Base-by-base conservation (phyloP, 1,140 invertebrate genomes). In the Anastrepha ludens region DNA sequence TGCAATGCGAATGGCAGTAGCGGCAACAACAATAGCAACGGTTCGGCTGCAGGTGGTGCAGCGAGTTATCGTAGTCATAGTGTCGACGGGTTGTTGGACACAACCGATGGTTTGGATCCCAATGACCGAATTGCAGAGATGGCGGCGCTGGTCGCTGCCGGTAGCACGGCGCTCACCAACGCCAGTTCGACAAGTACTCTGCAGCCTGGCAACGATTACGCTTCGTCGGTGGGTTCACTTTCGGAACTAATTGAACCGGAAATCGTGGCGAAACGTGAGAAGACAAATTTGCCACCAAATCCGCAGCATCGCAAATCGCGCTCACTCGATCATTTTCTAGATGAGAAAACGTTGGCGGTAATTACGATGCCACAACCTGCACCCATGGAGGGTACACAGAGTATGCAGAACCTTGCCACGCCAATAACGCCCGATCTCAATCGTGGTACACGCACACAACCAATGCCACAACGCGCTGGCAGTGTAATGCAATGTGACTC, bases 251-350 rank as follows among this genome's bases (percentile, higher is more conserved):
- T 15, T 39, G 81, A 85, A 8, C 15, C 65, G 50, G 39, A 62
- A 86, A 62, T 62, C 29, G 92, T 93, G 44, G 89, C 88, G 39
- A 88, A 89, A 15, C 90, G 92, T 4, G 92, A 93, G 5, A 89
- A 85, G 13, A 41, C 87, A 13, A 60, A 87, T n/a, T 88, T 89
- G 58, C 88, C 89, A 2, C 87, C 89, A 1, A 91, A 89, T 87
- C 89, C 91, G 7, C 91, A 92, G 29, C 92, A 92, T 88, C 94
- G 94, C 59, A 94, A 95, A 89, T 95, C 95, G n/a, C 95, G 95
- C 87, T 97, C 96, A 93, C 94, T 96, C 88, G 96, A 96, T 90
- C 95, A 95, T 90, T 93, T 96, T 17, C 89, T 96, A 39, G 94
- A 94, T 88, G 92, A 94, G 87, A 92, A 90, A 62, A 90, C 91